Base-by-base conservation (phyloP, 1,140 invertebrate species). In the Chironomus striatipennis region DNA sequence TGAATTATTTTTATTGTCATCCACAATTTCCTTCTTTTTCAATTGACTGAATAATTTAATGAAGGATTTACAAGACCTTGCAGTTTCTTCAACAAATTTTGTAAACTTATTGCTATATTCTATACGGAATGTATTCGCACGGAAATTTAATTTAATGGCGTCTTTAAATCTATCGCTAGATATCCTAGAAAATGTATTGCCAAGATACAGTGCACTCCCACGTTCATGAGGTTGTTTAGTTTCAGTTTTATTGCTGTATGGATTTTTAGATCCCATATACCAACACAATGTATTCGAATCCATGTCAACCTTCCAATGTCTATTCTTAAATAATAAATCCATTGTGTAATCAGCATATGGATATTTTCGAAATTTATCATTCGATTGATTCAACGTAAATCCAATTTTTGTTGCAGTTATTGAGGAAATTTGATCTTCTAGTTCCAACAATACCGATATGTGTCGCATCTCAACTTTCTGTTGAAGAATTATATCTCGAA, bases 371-470 rank as follows among this genome's bases (percentile, higher is more conserved):
- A 70, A 18, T 8, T 70, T 70, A 21, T 70, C 65, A 34, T 34
- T 34, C 18, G 6, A 20, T 18, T 70, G 65, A 70, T 5, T 70
- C 10, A 70, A 4, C 20, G 2, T 9, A 17, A 70, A 18, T 70
- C 20, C 7, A 70, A 70, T 18, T 18, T 21, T 70, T 17, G 5
- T 17, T 18, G 20, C 65, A 70, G 7, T 70, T 15, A 70, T 20
- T 70, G 65, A 70, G 7, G 65, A 70, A 70, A 70, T 70, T 17
- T 70, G 65, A 70, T 70, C 65, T 20, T 70, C 20, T 10, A 70
- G 65, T 21, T 70, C 17, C n/a, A 70, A 18, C 5, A 70, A 18
- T 10, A 70, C 1, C 6, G 17, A 5, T 18, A 70, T 20, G 20
- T 70, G n/a, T 7, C 20, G 65, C 9, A 70, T 15, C 9, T 70